Evolutionary conservation across 1,140 invertebrate species (phyloP).

Genomic region (Drosophila bocki): DNA sequence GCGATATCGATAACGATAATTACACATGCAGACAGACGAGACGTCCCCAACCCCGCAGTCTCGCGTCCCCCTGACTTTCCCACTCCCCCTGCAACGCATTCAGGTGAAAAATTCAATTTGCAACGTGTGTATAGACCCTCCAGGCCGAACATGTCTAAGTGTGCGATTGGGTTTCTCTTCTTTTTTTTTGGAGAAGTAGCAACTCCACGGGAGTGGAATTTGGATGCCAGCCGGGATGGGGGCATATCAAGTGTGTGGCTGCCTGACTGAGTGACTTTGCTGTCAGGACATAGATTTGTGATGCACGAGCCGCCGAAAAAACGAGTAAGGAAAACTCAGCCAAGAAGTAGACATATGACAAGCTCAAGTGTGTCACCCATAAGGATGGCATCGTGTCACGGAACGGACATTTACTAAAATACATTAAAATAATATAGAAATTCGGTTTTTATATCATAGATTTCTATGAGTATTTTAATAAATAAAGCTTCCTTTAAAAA

Average conservation of each 20-base stretch:
- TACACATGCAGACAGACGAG: slow-evolving; percentile 64
- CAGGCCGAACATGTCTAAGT: slow-evolving; percentile 61
- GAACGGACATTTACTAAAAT: too few relatives aligned
- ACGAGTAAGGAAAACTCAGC: slow-evolving; percentile 8
- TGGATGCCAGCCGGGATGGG: background rate
- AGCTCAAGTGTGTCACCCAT: slow-evolving; percentile 55
- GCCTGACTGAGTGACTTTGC: slow-evolving; percentile 79
- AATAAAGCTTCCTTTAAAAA: background rate
- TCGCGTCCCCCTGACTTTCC: background rate
- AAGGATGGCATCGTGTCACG: slow-evolving; percentile 26
- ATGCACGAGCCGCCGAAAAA: slow-evolving; percentile 45
- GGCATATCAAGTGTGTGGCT: slow-evolving; percentile 65
- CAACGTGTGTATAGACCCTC: slow-evolving; percentile 51
- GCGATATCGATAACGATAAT: slow-evolving; percentile 82
- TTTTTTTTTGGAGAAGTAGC: background rate
- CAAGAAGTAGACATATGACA: slow-evolving; percentile 62
- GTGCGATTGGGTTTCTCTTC: slow-evolving; percentile 44
- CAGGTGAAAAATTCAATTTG: slow-evolving; percentile 83
- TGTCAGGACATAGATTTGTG: slow-evolving; percentile 69
- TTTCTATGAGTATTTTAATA: too few relatives aligned
- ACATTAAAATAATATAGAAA: background rate
- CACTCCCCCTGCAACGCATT: slow-evolving; percentile 39
- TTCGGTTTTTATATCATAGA: too few relatives aligned
- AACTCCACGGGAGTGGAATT: slow-evolving; percentile 3
- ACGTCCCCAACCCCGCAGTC: background rate